These are phyloP conservation scores for Myzus persicae DNA, from an alignment of 1,140 invertebrate genomes.

Conservation along the genomic window DNA sequence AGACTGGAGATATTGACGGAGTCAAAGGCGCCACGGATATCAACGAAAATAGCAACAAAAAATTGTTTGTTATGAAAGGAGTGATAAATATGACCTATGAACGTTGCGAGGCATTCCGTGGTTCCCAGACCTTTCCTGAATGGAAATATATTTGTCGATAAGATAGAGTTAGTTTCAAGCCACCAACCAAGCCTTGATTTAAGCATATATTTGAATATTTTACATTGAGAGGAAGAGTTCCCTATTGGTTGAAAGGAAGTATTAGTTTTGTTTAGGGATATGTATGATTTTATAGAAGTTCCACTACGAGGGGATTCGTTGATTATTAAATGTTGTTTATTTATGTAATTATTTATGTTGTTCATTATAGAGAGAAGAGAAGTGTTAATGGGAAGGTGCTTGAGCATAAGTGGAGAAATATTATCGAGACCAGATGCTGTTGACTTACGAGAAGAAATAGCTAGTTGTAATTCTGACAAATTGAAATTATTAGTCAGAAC, in stretches of 20 bases:
- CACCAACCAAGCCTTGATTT: neutral
- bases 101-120: neutral
- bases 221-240: neutral
- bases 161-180: neutral
- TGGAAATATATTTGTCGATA: neutral
- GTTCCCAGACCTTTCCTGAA: slow-evolving; percentile 15
- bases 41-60: neutral
- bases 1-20: slow-evolving; percentile 13
- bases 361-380: too few relatives aligned
- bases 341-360: too few relatives aligned
- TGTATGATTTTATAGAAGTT: neutral
- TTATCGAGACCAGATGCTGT: neutral
- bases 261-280: neutral
- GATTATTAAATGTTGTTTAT: too few relatives aligned
- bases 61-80: neutral
- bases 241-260: too few relatives aligned
- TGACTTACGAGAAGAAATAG: neutral
- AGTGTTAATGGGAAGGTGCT: neutral
- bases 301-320: neutral
- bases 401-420: neutral
- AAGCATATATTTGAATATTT: neutral
- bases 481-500: neutral
- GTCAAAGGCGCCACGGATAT: slow-evolving; percentile 12
- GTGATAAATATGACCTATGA: neutral
- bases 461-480: neutral